These are phyloP conservation scores for Blennius ocellaris DNA, from an alignment of 2,113 vertebrate species.

Conservation along the genomic window DNA sequence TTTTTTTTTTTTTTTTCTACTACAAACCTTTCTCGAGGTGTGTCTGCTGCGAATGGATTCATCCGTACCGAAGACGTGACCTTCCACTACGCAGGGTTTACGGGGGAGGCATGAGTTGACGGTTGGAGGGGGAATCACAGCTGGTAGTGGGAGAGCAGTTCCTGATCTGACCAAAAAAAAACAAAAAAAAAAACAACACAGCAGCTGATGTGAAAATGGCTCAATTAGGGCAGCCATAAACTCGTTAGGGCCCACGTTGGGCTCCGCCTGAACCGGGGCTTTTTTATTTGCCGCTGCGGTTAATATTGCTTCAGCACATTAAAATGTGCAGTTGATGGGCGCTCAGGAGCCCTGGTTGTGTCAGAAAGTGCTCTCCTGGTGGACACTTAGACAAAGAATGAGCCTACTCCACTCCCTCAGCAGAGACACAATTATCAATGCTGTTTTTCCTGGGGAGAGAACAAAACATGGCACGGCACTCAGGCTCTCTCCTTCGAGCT, in stretches of 20 bases:
- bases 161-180: constrained; percentile 71
- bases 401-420: constrained; percentile 66
- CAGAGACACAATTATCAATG: constrained; percentile 79
- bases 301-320: constrained; percentile 82
- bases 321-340: constrained; percentile 77
- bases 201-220: constrained; percentile 80
- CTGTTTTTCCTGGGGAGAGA: constrained; percentile 76
- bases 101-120: constrained; percentile 52
- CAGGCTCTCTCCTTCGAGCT: constrained; percentile 62
- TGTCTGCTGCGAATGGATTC: constrained; percentile 41
- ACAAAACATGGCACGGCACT: constrained; percentile 58
- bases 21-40: constrained; percentile 15
- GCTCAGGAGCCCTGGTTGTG: constrained; percentile 73
- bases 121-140: constrained; percentile 56
- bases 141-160: constrained; percentile 56
- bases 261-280: constrained; percentile 53
- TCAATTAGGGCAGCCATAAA: constrained; percentile 82
- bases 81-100: constrained; percentile 59
- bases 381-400: constrained; percentile 81
- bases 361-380: constrained; percentile 79
- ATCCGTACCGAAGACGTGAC: constrained; percentile 56
- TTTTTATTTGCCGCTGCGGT: constrained; percentile 72
- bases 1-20: constrained; percentile 38
- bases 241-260: constrained; percentile 73
- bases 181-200: constrained; percentile 53